Evolutionary conservation across 53 echinoderm and acorn worm species (phyloP).

Genomic region (Crossaster papposus): DNA sequence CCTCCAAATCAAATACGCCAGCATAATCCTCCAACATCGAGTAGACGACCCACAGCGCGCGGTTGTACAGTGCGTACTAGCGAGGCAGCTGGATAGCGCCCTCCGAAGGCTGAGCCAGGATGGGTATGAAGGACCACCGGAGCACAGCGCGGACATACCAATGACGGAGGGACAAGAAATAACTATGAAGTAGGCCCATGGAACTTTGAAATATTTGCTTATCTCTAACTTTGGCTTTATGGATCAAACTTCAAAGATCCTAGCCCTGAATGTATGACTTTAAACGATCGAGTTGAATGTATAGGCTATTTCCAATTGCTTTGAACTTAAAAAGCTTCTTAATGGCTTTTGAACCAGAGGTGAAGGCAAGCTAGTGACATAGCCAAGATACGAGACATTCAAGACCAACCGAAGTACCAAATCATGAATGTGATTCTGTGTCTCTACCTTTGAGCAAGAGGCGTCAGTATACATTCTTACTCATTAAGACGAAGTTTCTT

Average conservation of each 20-base stretch:
- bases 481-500: not conserved
- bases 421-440: no score
- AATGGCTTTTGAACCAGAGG: no score
- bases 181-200: conserved; percentile 65
- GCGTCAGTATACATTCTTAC: not conserved
- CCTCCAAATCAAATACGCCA: conserved; percentile 90
- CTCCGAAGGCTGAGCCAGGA: conserved; percentile 75
- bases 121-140: conserved; percentile 83
- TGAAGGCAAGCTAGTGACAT: no score
- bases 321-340: no score
- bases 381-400: no score
- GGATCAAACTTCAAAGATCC: no score
- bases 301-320: no score
- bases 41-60: conserved; percentile 80
- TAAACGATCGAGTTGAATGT: no score
- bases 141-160: conserved; percentile 79
- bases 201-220: not conserved
- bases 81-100: conserved; percentile 80
- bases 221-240: not conserved
- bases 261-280: no score
- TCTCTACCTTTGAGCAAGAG: not conserved
- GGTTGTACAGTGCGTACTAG: conserved; percentile 79
- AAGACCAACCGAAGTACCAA: no score
- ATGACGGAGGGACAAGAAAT: conserved; percentile 96
- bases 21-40: conserved; percentile 79